Conservation (phyloP, 2,888 invertebrate species). For the Caenorhabditis imperialis region DNA sequence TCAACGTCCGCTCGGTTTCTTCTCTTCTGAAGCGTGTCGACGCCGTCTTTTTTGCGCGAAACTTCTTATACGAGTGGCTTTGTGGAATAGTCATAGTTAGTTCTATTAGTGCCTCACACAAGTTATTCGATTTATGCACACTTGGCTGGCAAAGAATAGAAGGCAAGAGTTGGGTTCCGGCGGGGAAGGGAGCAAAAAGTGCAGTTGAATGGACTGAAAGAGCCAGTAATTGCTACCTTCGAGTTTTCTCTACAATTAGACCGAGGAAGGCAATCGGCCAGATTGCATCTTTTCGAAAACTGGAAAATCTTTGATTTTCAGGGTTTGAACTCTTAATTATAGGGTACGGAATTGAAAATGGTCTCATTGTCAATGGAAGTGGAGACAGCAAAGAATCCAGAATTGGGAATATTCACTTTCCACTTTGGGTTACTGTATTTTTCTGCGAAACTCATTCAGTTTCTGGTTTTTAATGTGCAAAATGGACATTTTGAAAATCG, state of each 20-base stretch:
- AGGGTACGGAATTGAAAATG: too few species aligned
- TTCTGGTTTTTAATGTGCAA: too few species aligned
- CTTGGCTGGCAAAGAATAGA: constrained; percentile 31
- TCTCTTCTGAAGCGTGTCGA: constrained; percentile 39
- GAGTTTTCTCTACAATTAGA: constrained; percentile 2
- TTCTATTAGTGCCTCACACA: constrained; percentile 31
- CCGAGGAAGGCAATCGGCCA: not conserved
- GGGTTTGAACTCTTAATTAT: not conserved
- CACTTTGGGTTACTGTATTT: too few species aligned
- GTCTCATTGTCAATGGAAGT: too few species aligned
- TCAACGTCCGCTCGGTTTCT: constrained; percentile 33
- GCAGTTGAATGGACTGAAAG: constrained; percentile 44
- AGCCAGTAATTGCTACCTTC: constrained; percentile 32
- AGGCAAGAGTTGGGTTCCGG: constrained; percentile 16
- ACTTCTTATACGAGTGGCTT: constrained; percentile 33
- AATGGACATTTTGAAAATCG: too few species aligned
- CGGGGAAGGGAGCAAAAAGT: constrained; percentile 11
- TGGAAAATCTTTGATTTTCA: constrained; percentile 2
- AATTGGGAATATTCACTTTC: too few species aligned
- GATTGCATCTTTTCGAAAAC: not conserved
- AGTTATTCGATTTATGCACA: constrained; percentile 50
- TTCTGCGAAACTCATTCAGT: too few species aligned
- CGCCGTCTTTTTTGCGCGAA: constrained; percentile 24
- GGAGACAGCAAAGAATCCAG: too few species aligned
- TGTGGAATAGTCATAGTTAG: constrained; percentile 47